Conservation (phyloP, 1,140 invertebrate genomes). For the Apis florea region DNA sequence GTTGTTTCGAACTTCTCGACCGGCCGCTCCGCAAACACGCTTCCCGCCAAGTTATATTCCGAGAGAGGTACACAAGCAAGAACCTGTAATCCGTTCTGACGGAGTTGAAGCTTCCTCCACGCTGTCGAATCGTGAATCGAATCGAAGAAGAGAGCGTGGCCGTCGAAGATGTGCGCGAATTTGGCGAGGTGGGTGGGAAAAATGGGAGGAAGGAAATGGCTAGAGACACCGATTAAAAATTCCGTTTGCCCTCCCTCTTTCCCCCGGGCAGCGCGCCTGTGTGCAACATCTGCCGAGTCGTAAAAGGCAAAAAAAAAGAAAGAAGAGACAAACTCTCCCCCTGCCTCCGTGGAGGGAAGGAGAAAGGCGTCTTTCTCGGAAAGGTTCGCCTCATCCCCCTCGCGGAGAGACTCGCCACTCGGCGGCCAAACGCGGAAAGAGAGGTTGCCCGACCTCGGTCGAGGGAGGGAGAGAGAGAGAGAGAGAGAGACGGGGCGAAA, state of each 20-base stretch:
- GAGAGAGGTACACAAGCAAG: no score
- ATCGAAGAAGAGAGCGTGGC: no score
- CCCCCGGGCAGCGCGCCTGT: slow-evolving; percentile 10
- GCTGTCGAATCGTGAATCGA: no score
- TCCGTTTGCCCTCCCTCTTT: slow-evolving; percentile 64
- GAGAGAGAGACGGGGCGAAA: slow-evolving; percentile 19
- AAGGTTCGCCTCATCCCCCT: slow-evolving; percentile 47
- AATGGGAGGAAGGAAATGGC: not conserved
- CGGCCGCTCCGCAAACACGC: no score
- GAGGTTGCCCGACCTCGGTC: not conserved
- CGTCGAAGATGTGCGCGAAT: no score
- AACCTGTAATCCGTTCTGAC: no score
- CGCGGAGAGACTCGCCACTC: slow-evolving; percentile 17
- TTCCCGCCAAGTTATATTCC: no score
- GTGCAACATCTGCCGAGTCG: slow-evolving; percentile 74
- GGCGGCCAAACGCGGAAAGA: not conserved
- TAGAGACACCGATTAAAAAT: slow-evolving; percentile 73
- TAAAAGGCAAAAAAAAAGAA: slow-evolving; percentile 62
- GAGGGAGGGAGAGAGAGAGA: slow-evolving; percentile 24
- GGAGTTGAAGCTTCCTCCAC: no score
- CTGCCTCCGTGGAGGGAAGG: slow-evolving; percentile 68
- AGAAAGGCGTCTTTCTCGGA: slow-evolving; percentile 41
- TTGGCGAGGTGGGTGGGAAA: no score
- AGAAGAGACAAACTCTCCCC: slow-evolving; percentile 47
- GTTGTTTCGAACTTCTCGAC: no score